phyloP scores from a whole-genome alignment of 2,113 vertebrate species.

The Podiceps cristatus region DNA sequence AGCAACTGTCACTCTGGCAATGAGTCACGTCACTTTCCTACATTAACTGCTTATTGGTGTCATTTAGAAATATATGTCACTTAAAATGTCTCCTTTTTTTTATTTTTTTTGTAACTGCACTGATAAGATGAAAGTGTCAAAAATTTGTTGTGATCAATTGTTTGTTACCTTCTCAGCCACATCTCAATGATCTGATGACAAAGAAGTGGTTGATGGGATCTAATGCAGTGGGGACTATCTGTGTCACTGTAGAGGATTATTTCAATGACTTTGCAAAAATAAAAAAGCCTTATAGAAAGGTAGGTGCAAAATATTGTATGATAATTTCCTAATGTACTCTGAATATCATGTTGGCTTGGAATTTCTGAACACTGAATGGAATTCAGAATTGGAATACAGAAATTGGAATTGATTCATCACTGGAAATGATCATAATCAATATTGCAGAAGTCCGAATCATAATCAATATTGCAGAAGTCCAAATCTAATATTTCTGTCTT shows the following conservation, averaged over 20 bases:
- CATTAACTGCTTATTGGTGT: neutral
- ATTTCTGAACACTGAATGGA: neutral
- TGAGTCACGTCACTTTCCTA: neutral
- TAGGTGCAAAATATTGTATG: constrained; percentile 51
- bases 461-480: neutral
- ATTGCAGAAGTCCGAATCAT: neutral
- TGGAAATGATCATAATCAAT: neutral
- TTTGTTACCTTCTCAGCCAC: constrained; percentile 80
- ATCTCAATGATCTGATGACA: constrained; percentile 92
- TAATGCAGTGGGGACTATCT: constrained; percentile 95
- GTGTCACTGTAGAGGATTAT: constrained; percentile 97
- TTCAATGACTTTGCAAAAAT: constrained; percentile 98
- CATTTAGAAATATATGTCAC: neutral
- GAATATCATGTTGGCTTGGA: neutral
- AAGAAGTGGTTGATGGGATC: constrained; percentile 93
- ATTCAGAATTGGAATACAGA: neutral
- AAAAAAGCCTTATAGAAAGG: constrained; percentile 95
- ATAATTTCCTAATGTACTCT: neutral
- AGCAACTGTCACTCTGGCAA: neutral
- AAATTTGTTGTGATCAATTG: neutral
- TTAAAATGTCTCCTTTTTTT: neutral
- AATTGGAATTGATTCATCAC: neutral
- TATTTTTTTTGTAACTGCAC: neutral
- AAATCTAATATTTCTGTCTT: neutral
- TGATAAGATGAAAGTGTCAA: neutral